Conservation (phyloP, 2,113 vertebrate species). For the Parotia lawesii region DNA sequence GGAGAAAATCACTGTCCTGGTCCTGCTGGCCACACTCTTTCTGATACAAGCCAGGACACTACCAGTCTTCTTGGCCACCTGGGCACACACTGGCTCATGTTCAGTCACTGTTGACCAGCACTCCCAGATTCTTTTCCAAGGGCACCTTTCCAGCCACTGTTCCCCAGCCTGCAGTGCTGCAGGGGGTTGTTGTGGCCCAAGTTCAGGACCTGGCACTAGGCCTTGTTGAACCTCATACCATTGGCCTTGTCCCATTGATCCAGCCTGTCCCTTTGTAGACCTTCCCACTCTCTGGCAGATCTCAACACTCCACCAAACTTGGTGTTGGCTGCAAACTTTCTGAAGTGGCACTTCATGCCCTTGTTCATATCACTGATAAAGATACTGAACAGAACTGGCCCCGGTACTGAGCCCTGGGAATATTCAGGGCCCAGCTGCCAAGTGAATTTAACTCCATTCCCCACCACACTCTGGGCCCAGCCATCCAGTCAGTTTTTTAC, state of each 20-base stretch:
- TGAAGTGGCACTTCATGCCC: background rate
- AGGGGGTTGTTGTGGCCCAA: background rate
- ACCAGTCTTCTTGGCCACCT: background rate
- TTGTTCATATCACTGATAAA: background rate
- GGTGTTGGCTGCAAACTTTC: background rate
- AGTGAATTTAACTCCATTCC: background rate
- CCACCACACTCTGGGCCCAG: background rate
- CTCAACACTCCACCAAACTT: background rate
- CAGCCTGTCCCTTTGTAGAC: background rate
- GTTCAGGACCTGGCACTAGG: background rate
- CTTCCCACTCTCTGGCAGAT: background rate
- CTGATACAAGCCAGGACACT: background rate
- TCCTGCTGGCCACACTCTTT: background rate
- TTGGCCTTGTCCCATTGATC: background rate
- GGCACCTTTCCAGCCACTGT: background rate
- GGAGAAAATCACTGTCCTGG: fast-evolving
- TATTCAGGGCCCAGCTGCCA: no score
- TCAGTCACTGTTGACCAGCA: fast-evolving
- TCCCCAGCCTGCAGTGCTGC: fast-evolving
- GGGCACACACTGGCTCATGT: background rate
- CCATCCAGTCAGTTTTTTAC: background rate
- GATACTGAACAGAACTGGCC: background rate
- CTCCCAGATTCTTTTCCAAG: background rate
- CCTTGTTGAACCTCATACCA: background rate
- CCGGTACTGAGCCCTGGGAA: background rate